Evolutionary conservation across 2,888 invertebrate genomes (phyloP).

Genomic region (Netelia fuscicornis): DNA sequence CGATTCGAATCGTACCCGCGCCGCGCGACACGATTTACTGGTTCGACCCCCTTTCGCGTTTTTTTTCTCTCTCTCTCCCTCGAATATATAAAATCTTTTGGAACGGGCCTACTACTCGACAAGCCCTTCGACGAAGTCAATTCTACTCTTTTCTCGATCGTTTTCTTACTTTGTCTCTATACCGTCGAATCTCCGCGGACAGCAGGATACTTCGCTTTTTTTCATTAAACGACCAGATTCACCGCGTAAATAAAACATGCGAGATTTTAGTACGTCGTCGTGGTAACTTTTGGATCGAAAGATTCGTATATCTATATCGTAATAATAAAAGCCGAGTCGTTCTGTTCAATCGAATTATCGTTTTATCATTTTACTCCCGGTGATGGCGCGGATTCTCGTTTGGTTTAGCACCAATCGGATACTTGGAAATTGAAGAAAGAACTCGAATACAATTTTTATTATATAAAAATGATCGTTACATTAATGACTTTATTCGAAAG

Average conservation of each 20-base stretch:
- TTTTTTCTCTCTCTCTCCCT: constrained; percentile 33
- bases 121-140: constrained; percentile 68
- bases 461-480: no score
- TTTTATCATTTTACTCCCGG: background rate
- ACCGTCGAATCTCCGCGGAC: constrained; percentile 46
- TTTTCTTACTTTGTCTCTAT: constrained; percentile 27
- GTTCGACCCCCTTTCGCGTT: constrained; percentile 63
- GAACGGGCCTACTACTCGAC: constrained; percentile 44
- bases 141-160: constrained; percentile 35
- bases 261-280: background rate
- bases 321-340: background rate
- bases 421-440: no score
- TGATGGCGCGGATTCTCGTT: background rate
- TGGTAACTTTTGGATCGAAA: background rate
- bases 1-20: constrained; percentile 53
- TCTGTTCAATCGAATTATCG: background rate
- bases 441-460: no score
- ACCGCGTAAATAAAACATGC: constrained; percentile 29
- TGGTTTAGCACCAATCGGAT: no score
- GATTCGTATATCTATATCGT: background rate
- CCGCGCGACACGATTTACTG: constrained; percentile 71
- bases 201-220: constrained; percentile 40
- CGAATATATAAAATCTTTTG: constrained; percentile 40
- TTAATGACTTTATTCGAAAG: no score
- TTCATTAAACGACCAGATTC: constrained; percentile 6